Evolutionary conservation across 2,113 vertebrate genomes (phyloP).

Genomic region (Nothocercus nigrocapillus): DNA sequence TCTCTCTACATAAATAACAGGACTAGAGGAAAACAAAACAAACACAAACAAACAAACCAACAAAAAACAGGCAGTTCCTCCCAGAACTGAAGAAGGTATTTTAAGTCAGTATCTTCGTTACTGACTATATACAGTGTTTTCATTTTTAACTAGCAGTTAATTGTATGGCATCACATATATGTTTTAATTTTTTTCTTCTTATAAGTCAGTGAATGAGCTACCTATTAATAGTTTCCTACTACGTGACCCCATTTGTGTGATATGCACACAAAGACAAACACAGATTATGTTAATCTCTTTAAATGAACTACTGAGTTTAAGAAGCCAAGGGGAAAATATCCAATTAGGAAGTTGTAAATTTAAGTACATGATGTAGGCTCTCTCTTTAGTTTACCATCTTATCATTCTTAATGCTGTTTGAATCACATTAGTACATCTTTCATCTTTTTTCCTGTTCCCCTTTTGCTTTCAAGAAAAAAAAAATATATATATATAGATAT

Average conservation of each 20-base stretch:
- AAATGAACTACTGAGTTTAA: not conserved
- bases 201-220: not conserved
- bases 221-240: not conserved
- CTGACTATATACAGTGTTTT: not conserved
- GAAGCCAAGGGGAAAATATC: not conserved
- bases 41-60: too few relatives aligned
- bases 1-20: fast-evolving
- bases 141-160: not conserved
- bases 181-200: not conserved
- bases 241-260: not conserved
- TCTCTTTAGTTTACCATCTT: not conserved
- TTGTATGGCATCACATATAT: not conserved
- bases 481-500: not conserved
- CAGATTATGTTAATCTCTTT: not conserved
- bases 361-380: not conserved
- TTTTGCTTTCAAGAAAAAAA: not conserved
- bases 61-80: too few relatives aligned
- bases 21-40: not conserved
- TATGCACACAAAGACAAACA: not conserved
- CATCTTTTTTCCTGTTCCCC: not conserved
- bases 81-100: not conserved
- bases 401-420: not conserved
- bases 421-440: not conserved
- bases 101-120: not conserved
- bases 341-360: not conserved